Evolutionary conservation across 2,888 invertebrate species (phyloP), one percentile per base, ranked within the genome.

Genomic region (Theristus sp.): DNA sequence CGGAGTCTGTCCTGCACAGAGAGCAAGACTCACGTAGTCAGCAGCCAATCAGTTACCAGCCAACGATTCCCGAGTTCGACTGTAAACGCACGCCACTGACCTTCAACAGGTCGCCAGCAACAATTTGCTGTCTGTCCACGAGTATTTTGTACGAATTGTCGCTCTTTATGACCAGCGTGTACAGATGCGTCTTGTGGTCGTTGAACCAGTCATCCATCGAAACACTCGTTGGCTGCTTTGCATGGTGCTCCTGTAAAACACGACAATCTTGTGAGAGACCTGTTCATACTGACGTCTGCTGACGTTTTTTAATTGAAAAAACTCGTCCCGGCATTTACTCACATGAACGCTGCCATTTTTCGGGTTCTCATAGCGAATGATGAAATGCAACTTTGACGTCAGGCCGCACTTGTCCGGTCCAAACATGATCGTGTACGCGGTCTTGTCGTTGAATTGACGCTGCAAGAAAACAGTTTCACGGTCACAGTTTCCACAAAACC

Each of bases 321-420:
- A 28, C 25, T 22, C 1, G n/a, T n/a, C n/a, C n/a, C n/a, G n/a
- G n/a, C n/a, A n/a, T n/a, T n/a, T n/a, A 61, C 68, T 65, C 66
- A 77, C 77, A 74, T 87, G 85, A 66, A 87, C 78, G 28, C 83
- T 81, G 56, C 88, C 89, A 73, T 89, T 96, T 70, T 84, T 80
- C 17, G 94, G 96, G 79, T 98, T 96, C 75, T 82, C 84, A 75
- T 94, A 93, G 59, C 88, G 83, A 79, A 99, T 90, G 75, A 99
- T 99, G 69, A 85, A 84, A 69, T 84, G 84, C 17, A 84, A 83
- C 79, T 94, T 94, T 73, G 87, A 84, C 75, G 90, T 89, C 72
- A 86, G 87, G 65, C 96, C 96, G 77, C 98, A 98, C 77, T 94
- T 98, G 80, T 98, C 98, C 13, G 96, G 96, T 0, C 98, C 98